Base-by-base conservation (phyloP, 2,888 invertebrate genomes). In the Noctua comes region DNA sequence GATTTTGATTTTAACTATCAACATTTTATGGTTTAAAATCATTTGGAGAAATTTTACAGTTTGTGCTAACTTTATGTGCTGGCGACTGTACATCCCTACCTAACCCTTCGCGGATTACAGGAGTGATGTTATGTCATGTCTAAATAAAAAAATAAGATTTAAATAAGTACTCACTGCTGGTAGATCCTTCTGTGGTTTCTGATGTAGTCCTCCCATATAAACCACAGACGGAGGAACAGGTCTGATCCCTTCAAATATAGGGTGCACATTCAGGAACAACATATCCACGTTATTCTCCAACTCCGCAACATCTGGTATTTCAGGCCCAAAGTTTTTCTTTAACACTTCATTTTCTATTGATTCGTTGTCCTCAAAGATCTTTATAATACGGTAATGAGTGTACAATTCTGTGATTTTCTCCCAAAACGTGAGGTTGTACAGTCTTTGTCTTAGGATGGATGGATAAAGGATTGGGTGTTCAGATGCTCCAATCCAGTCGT, bases 201-300 rank as follows among this genome's bases (percentile, higher is more conserved):
- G 87, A 74, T 92, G 91, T 24, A 93, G 36, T 2, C 92, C 92
- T 36, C 92, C 91, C 82, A 92, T 90, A 24, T 90, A 90, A 31
- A 93, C 68, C 10, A 93, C 89, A 75, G 87, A 89, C 0, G 90
- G 89, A 1, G 93, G 92, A 1, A 90, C 86, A 5, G 93, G 93
- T 36, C 88, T 85, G 73, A 91, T 92, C 0, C 88, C 84, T 7
- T 88, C 88, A 90, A 91, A 93, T 31, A 93, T 83, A 0, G 92
- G 89, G 85, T 91, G 80, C 0, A 87, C 76, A 76, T 92, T 93
- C 10, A 93, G 16, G 36, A 93, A 89, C 7, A 92, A 48, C 89
- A 93, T 87, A 48, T 92, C 85, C 6, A 93, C 88, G 80, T 92
- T 93, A 18, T 91, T 84, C 2, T 27, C 57, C 6, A 93, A 76